Percentiles rank a stretch among this genome's conserved stretches.
phyloP scores from a whole-genome alignment of 2,888 invertebrate genomes.

The Melanchra persicariae region DNA sequence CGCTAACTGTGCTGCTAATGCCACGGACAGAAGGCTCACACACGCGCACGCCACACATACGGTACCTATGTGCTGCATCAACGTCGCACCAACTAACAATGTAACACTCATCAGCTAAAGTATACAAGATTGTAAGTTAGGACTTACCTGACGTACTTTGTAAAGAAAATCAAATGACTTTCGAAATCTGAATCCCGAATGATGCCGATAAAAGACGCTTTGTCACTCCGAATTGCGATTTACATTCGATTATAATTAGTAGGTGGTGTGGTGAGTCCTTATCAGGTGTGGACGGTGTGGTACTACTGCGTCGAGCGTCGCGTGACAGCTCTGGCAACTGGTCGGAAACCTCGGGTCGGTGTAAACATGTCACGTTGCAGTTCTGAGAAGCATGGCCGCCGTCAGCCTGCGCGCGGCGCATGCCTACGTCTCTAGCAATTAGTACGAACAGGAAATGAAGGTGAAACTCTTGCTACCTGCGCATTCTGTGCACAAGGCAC shows the following conservation, averaged over 20 bases:
- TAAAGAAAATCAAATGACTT: neutral
- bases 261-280: no score
- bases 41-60: neutral
- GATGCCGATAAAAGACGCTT: neutral
- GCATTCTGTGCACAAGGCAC: conserved; percentile 1
- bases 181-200: neutral
- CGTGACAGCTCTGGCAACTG: neutral
- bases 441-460: conserved; percentile 28
- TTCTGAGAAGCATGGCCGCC: conserved; percentile 15
- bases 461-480: conserved; percentile 13
- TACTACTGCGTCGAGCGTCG: neutral
- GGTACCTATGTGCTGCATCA: no score
- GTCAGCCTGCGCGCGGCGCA: neutral
- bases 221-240: neutral
- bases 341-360: conserved; percentile 7
- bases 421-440: conserved; percentile 12
- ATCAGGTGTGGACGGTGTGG: neutral
- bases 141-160: no score
- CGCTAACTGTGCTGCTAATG: no score
- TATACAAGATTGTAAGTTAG: no score
- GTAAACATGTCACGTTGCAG: conserved; percentile 26
- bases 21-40: conserved; percentile 8
- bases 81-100: no score
- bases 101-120: neutral
- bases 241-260: neutral